phyloP scores from a whole-genome alignment of 2,113 vertebrate genomes.

The Stercorarius parasiticus region DNA sequence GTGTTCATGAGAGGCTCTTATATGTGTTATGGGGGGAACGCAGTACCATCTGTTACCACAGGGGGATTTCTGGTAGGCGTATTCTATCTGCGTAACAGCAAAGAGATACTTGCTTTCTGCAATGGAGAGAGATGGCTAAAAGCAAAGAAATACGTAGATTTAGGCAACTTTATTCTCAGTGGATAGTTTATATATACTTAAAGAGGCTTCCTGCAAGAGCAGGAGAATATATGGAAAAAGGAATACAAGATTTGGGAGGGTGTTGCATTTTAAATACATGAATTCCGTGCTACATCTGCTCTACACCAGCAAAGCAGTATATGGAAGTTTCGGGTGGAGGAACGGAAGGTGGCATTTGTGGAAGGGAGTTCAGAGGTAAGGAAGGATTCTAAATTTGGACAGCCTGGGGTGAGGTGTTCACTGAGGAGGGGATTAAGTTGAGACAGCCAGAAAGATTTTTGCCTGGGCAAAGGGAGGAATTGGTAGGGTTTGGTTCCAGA shows the following conservation, averaged over 20 bases:
- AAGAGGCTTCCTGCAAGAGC: background rate
- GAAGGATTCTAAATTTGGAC: background rate
- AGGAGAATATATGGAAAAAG: background rate
- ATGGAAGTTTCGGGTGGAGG: background rate
- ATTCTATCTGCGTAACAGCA: background rate
- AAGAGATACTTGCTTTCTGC: background rate
- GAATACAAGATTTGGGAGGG: background rate
- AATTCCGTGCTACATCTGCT: background rate
- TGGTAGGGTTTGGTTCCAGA: background rate
- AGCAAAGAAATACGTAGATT: background rate
- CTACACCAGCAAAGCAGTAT: background rate
- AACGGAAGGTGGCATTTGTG: background rate
- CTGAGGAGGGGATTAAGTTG: background rate
- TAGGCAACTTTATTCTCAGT: background rate
- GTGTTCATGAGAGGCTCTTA: background rate
- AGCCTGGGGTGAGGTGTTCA: background rate
- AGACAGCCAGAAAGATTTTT: background rate
- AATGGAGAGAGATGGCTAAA: background rate
- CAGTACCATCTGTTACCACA: background rate
- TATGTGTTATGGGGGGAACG: background rate
- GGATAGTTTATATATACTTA: background rate
- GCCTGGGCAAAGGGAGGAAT: background rate
- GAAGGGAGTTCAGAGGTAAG: background rate
- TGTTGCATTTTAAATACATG: accelerated
- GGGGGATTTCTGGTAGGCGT: background rate